Conservation (phyloP, 2,797 vertebrate genomes). For the Nyctibius grandis region DNA sequence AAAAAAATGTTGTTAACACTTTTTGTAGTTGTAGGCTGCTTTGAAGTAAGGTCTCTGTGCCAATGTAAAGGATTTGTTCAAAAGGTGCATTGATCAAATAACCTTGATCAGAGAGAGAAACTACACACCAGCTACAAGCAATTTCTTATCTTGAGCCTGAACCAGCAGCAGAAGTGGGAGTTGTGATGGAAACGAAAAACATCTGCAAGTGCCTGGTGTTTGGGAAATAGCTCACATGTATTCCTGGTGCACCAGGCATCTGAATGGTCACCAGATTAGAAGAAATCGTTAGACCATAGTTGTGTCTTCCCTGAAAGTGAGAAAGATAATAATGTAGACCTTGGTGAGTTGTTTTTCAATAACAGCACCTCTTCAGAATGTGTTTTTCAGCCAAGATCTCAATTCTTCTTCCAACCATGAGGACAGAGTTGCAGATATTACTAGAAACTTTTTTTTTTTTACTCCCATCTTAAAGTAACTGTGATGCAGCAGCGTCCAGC, state of each 20-base stretch:
- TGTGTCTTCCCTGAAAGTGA: slow-evolving; percentile 18
- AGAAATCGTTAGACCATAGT: slow-evolving; percentile 7
- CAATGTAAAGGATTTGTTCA: neutral
- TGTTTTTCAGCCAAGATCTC: neutral
- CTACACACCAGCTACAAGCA: neutral
- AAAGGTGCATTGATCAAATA: neutral
- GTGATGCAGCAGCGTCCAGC: neutral
- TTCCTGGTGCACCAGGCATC: neutral
- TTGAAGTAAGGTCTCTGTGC: neutral
- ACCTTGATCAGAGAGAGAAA: neutral
- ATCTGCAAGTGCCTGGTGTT: neutral
- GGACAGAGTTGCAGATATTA: neutral
- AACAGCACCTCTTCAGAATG: neutral
- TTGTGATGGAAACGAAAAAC: neutral
- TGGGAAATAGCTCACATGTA: neutral
- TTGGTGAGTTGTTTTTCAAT: neutral
- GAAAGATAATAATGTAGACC: neutral
- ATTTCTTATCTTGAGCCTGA: slow-evolving; percentile 13
- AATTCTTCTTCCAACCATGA: neutral
- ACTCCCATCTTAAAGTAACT: neutral
- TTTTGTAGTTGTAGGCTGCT: neutral
- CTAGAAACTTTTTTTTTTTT: neutral
- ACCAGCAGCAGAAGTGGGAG: slow-evolving; percentile 1
- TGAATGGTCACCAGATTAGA: neutral
- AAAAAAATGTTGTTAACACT: neutral